These are phyloP conservation scores for Gopherus evgoodei DNA, from an alignment of 2,113 vertebrate genomes.

Conservation along the genomic window DNA sequence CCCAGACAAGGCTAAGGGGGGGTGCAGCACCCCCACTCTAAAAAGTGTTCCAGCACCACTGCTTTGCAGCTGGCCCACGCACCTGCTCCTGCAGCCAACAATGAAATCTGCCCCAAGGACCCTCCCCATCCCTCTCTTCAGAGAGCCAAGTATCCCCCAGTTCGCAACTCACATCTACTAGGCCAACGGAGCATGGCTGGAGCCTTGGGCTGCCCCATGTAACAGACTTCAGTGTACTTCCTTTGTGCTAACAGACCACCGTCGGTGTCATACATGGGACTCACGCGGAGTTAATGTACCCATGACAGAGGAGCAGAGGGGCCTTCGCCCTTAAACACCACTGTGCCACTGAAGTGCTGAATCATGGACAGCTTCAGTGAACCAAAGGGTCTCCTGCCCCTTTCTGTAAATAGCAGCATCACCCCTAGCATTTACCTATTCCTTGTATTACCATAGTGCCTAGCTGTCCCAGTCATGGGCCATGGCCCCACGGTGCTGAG, in stretches of 20 bases:
- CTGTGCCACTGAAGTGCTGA: not conserved
- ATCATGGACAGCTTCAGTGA: not conserved
- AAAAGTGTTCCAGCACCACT: too few relatives aligned
- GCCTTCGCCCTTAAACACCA: not conserved
- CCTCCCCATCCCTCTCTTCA: not conserved
- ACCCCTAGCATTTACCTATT: not conserved
- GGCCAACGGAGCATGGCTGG: fast-evolving
- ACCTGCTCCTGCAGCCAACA: not conserved
- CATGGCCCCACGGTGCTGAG: fast-evolving
- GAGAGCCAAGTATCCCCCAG: not conserved
- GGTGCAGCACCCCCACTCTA: too few relatives aligned
- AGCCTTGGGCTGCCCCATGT: not conserved
- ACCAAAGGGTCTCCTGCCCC: not conserved
- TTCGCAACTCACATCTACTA: not conserved
- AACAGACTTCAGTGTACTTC: not conserved
- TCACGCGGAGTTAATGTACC: not conserved
- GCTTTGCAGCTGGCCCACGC: not conserved
- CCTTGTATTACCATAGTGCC: not conserved
- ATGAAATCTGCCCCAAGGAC: not conserved
- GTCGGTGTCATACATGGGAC: not conserved
- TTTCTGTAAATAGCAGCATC: not conserved
- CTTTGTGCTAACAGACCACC: not conserved
- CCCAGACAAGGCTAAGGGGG: too few relatives aligned
- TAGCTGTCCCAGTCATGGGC: too few relatives aligned
- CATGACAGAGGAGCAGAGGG: not conserved